Evolutionary conservation across 2,113 vertebrate species (phyloP), one percentile per base, ranked within the genome.

Genomic region (Tychaedon coryphoeus): DNA sequence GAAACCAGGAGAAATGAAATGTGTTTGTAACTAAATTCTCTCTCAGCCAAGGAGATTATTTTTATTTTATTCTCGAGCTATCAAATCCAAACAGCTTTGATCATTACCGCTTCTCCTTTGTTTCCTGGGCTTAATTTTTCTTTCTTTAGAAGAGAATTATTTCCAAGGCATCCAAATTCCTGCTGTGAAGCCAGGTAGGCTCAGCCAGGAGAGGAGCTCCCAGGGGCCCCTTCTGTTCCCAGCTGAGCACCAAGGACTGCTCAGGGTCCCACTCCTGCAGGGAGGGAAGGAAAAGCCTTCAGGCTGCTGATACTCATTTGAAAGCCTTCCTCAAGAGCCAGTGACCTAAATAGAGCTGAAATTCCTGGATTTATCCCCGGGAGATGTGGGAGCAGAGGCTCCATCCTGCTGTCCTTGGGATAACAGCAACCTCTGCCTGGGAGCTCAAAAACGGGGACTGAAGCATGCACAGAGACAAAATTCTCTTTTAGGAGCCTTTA

Each of bases 291-390:
- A 29, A 65, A 87, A 67, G 50, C 61, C 78, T 91, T 53, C 56
- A 65, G 88, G 71, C 42, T 62, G 72, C 17, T 70, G 86, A 87
- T 64, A 40, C 73, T 94, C 91, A 71, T 86, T 50, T 88, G 84
- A 53, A 94, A 96, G 42, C 11, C 74, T 95, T 85, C 73, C 88
- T 56, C 91, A 82, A n/a, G 62, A 90, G 81, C 12, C 81, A 72
- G 82, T 93, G 89, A 90, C 88, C 94, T 81, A 87, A 95, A 84
- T 89, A 92, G 93, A 93, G 88, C 90, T 43, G 57, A 31, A 16
- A 54, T 66, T 36, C 64, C 83, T 34, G 67, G 34, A 10, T 76
- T 86, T 75, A 29, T 25, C 69, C 72, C 7, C 11, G 2, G 92
- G 93, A 36, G 94, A 80, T 15, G 67, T 0, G 26, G 6, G 42